Evolutionary conservation across 1,140 invertebrate genomes (phyloP).

Genomic region (Drosophila sp.): DNA sequence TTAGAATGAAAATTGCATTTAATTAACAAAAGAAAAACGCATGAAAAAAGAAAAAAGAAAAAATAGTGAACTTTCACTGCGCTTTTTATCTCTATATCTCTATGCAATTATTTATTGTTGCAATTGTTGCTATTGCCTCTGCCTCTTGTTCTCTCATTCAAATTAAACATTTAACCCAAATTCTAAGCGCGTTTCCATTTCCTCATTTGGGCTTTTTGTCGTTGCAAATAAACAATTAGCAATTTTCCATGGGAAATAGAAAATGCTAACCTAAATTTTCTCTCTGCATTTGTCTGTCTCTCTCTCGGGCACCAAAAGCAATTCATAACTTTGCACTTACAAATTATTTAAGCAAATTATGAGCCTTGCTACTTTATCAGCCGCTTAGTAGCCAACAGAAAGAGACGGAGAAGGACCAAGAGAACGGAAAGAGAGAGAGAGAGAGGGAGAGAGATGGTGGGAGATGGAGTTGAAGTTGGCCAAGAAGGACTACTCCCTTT

Average conservation of each 20-base stretch:
- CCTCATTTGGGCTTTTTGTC: conserved; percentile 37
- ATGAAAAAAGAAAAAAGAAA: neutral
- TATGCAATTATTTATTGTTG: conserved; percentile 42
- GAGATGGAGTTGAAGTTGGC: neutral
- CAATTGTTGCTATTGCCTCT: conserved; percentile 23
- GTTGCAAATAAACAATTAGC: conserved; percentile 51
- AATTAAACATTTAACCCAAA: conserved; percentile 61
- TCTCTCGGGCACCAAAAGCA: conserved; percentile 36
- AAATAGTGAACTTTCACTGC: conserved; percentile 42
- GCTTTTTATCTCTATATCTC: conserved; percentile 12
- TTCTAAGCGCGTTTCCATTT: conserved; percentile 49
- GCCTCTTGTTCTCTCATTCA: conserved; percentile 16
- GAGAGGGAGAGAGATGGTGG: neutral
- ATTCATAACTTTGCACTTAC: conserved; percentile 64
- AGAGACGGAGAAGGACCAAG: neutral
- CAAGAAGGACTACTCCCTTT: conserved; percentile 24
- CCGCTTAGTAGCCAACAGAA: conserved; percentile 42
- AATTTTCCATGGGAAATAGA: conserved; percentile 36
- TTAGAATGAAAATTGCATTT: conserved; percentile 57
- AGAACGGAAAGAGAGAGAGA: neutral
- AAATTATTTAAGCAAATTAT: conserved; percentile 66
- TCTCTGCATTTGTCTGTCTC: conserved; percentile 15
- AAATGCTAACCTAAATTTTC: conserved; percentile 18
- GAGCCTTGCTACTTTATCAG: conserved; percentile 51
- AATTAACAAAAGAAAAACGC: conserved; percentile 16